Conservation (phyloP, 2,113 vertebrate species). For the Epinephelus moara region DNA sequence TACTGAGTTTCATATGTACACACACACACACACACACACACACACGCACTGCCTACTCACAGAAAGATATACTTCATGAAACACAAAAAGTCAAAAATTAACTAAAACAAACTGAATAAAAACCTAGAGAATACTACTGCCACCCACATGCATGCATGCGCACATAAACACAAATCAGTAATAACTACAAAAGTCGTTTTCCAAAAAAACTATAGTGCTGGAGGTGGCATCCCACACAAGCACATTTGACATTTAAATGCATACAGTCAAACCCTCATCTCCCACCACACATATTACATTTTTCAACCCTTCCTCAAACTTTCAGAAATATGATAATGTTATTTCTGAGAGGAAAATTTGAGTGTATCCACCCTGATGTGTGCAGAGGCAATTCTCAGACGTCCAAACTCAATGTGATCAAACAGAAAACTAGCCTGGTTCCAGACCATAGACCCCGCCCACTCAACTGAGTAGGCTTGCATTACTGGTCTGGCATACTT, state of each 20-base stretch:
- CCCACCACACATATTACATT: constrained; percentile 8
- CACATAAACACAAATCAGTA: constrained; percentile 19
- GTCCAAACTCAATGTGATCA: background rate
- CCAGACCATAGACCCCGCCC: too few relatives aligned
- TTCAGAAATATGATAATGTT: constrained; percentile 8
- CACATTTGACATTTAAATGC: constrained; percentile 41
- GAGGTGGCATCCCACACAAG: constrained; percentile 43
- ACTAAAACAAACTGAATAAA: constrained; percentile 19
- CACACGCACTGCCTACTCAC: constrained; percentile 7
- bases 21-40: constrained; percentile 1
- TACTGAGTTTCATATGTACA: background rate
- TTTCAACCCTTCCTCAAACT: background rate
- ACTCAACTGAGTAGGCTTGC: too few relatives aligned
- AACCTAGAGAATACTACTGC: background rate
- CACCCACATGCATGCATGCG: constrained; percentile 3
- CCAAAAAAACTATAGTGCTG: constrained; percentile 1
- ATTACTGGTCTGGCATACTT: too few relatives aligned
- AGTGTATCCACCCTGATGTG: background rate
- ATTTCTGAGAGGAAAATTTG: background rate
- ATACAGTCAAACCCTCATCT: constrained; percentile 36
- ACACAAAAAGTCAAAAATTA: constrained; percentile 32
- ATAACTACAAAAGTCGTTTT: constrained; percentile 31
- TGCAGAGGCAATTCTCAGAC: background rate
- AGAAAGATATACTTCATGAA: background rate
- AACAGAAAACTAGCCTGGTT: background rate